These are phyloP conservation scores for Sycophaga agraensis DNA, from an alignment of 1,140 invertebrate genomes.

Conservation along the genomic window DNA sequence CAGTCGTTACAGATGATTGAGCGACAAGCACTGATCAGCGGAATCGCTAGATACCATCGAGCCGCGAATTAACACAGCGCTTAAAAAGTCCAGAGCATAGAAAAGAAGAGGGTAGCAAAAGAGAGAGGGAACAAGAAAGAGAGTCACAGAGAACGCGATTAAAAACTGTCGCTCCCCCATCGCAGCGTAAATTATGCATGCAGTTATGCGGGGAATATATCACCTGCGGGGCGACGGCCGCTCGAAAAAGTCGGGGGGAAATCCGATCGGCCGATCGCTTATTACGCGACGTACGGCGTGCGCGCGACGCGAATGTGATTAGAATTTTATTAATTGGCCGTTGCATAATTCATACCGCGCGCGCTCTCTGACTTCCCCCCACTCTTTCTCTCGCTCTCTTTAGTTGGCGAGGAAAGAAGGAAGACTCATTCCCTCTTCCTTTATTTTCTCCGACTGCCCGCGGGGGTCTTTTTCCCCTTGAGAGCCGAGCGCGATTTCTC, in stretches of 20 bases:
- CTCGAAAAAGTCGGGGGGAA: constrained; percentile 6
- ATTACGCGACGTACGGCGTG: constrained; percentile 41
- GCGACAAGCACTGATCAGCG: neutral
- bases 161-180: constrained; percentile 6
- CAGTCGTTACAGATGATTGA: neutral
- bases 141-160: neutral
- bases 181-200: constrained; percentile 22
- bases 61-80: neutral
- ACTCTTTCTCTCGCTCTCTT: no score
- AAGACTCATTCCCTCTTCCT: no score
- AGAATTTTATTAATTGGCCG: constrained; percentile 53
- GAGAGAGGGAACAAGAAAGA: neutral
- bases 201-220: constrained; percentile 25
- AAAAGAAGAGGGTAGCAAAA: no score
- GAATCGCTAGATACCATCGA: constrained; percentile 4
- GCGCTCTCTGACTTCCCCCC: no score
- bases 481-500: no score
- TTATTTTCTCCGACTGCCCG: no score
- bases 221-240: neutral
- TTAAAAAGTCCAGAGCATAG: no score
- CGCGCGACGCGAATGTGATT: constrained; percentile 48
- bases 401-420: no score
- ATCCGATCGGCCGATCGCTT: constrained; percentile 40
- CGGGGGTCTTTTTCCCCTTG: no score
- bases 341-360: constrained; percentile 50